A percentile compares a stretch with the other conserved stretches of the same genome.
These are phyloP conservation scores for Phaethon lepturus DNA, from an alignment of 2,113 vertebrate species.

Conservation along the genomic window DNA sequence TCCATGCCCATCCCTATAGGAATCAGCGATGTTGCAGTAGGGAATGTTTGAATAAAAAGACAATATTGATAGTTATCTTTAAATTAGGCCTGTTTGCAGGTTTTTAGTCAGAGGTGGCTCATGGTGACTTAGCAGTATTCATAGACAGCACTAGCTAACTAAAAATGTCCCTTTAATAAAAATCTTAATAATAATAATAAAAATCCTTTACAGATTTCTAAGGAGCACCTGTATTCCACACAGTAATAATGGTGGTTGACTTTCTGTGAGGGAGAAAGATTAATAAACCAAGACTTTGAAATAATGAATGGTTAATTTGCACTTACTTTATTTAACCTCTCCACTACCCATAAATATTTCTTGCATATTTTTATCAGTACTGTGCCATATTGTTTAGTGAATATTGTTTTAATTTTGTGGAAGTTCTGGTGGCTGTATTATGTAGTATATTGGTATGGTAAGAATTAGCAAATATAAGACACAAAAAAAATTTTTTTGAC, in stretches of 20 bases:
- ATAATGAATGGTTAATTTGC: not conserved
- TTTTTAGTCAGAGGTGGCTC: not conserved
- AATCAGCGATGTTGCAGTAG: not conserved
- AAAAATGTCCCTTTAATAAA: not conserved
- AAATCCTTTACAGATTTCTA: not conserved
- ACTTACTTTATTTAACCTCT: not conserved
- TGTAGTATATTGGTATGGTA: not conserved
- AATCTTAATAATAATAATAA: not conserved
- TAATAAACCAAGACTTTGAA: not conserved
- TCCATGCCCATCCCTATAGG: not conserved
- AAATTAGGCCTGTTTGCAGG: not conserved
- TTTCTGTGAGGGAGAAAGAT: not conserved
- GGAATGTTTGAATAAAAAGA: not conserved
- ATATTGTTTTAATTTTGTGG: not conserved
- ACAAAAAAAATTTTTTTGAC: not conserved
- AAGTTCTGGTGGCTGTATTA: not conserved
- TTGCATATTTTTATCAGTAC: not conserved
- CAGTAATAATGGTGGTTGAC: not conserved
- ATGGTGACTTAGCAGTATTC: not conserved
- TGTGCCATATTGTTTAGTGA: not conserved
- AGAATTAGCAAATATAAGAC: not conserved
- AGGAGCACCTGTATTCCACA: not conserved
- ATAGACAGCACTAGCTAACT: not conserved
- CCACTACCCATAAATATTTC: not conserved
- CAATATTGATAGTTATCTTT: not conserved